These are phyloP conservation scores for Xanthorhoe spadicearia DNA, from an alignment of 2,888 invertebrate species.

Conservation along the genomic window DNA sequence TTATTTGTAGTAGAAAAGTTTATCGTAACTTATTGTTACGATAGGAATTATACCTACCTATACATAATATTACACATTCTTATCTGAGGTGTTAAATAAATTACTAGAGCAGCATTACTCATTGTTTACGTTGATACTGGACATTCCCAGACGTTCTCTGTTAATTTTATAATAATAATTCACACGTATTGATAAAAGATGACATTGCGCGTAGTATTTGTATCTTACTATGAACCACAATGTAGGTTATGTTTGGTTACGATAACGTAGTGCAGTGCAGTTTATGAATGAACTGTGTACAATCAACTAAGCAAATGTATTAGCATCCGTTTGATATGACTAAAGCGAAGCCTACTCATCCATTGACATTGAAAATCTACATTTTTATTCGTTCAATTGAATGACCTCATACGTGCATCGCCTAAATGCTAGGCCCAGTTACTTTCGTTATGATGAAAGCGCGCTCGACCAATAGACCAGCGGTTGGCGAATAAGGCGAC, in stretches of 20 bases:
- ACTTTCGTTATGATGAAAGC: constrained; percentile 54
- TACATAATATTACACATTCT: constrained; percentile 46
- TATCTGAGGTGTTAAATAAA: constrained; percentile 42
- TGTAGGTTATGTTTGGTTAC: constrained; percentile 26
- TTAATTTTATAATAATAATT: constrained; percentile 21
- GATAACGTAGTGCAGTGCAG: constrained; percentile 30
- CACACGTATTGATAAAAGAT: constrained; percentile 26
- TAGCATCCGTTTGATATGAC: background rate
- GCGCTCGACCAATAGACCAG: constrained; percentile 64
- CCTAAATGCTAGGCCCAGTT: constrained; percentile 46
- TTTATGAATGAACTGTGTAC: constrained; percentile 32
- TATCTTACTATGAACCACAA: constrained; percentile 18
- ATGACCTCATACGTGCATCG: constrained; percentile 51
- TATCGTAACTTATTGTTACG: constrained; percentile 32
- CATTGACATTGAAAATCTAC: constrained; percentile 37
- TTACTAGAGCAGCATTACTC: constrained; percentile 35
- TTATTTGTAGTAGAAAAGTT: constrained; percentile 10
- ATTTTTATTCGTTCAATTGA: constrained; percentile 41
- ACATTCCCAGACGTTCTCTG: constrained; percentile 29
- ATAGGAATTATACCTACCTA: constrained; percentile 43
- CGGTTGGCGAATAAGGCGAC: constrained; percentile 74
- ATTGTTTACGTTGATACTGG: constrained; percentile 42
- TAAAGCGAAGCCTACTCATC: constrained; percentile 14
- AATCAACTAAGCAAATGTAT: constrained; percentile 5
- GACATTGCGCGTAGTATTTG: constrained; percentile 28